phyloP scores from a whole-genome alignment of 2,113 vertebrate species.

The Oreotrochilus melanogaster region DNA sequence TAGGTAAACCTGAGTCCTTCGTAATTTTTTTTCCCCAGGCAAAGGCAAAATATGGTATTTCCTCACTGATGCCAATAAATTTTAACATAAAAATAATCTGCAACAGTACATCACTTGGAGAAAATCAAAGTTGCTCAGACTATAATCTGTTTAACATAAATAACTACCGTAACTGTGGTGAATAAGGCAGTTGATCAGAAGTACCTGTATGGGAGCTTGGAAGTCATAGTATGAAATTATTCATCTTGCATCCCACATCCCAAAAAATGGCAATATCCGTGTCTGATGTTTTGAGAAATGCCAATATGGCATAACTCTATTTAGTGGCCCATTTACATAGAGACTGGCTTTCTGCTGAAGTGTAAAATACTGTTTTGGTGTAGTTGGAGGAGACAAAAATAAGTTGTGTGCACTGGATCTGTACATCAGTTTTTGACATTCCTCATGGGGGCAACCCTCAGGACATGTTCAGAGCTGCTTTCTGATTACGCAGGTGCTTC shows the following conservation, averaged over 20 bases:
- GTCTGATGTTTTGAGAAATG: not conserved
- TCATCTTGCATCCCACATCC: slow-evolving; percentile 28
- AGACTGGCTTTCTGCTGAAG: not conserved
- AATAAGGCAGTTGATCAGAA: slow-evolving; percentile 40
- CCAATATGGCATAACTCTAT: not conserved
- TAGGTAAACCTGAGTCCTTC: not conserved
- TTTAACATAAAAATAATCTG: not conserved
- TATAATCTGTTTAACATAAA: slow-evolving; percentile 47
- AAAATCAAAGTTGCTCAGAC: slow-evolving; percentile 12
- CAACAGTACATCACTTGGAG: slow-evolving; percentile 11
- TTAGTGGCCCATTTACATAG: not conserved
- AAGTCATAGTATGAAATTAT: slow-evolving; percentile 60
- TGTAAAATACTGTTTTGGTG: not conserved
- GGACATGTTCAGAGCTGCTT: not conserved
- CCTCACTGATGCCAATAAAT: not conserved
- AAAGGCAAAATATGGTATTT: not conserved
- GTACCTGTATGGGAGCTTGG: slow-evolving; percentile 41
- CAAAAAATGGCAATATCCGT: not conserved
- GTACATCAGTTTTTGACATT: not conserved
- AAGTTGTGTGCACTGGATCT: not conserved
- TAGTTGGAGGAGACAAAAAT: not conserved
- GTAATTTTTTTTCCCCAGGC: not conserved
- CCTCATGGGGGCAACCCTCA: not conserved
- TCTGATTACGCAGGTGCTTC: not conserved
- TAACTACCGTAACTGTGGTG: slow-evolving; percentile 46